A percentile compares a stretch with the other conserved stretches of the same genome.
These are phyloP conservation scores for Eretmochelys imbricata DNA, from an alignment of 2,113 vertebrate species.

Conservation along the genomic window DNA sequence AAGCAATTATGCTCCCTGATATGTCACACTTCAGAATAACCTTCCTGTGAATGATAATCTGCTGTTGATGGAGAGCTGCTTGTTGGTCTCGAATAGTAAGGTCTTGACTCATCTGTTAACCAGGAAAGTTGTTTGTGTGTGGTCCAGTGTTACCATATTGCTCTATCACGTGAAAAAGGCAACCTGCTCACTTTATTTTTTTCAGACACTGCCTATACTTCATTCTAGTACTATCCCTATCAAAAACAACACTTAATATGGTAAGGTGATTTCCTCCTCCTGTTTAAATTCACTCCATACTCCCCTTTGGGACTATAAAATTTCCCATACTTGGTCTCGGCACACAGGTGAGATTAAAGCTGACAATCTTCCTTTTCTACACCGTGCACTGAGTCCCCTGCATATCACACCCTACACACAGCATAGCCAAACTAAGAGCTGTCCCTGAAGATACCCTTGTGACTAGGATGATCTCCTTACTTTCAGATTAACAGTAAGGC, in stretches of 20 bases:
- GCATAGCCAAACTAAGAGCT: background rate
- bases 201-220: background rate
- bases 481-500: no score
- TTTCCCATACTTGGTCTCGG: slow-evolving; percentile 31
- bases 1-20: slow-evolving; percentile 55
- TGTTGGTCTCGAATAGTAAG: slow-evolving; percentile 53
- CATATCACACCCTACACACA: no score
- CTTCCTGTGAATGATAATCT: slow-evolving; percentile 64
- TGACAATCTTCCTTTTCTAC: background rate
- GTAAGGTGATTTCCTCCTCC: background rate
- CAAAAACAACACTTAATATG: slow-evolving; percentile 45
- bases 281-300: background rate
- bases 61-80: slow-evolving; percentile 40
- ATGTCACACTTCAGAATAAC: slow-evolving; percentile 36
- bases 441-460: background rate
- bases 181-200: slow-evolving; percentile 20
- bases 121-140: slow-evolving; percentile 9
- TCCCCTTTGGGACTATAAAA: background rate
- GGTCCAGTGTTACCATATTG: slow-evolving; percentile 34
- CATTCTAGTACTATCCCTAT: background rate
- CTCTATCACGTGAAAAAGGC: slow-evolving; percentile 61
- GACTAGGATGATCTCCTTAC: no score
- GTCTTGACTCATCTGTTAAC: slow-evolving; percentile 54
- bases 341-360: background rate
- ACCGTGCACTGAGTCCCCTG: no score